Base-by-base conservation (phyloP, 2,797 vertebrate genomes). In the Cheirogaleus major region DNA sequence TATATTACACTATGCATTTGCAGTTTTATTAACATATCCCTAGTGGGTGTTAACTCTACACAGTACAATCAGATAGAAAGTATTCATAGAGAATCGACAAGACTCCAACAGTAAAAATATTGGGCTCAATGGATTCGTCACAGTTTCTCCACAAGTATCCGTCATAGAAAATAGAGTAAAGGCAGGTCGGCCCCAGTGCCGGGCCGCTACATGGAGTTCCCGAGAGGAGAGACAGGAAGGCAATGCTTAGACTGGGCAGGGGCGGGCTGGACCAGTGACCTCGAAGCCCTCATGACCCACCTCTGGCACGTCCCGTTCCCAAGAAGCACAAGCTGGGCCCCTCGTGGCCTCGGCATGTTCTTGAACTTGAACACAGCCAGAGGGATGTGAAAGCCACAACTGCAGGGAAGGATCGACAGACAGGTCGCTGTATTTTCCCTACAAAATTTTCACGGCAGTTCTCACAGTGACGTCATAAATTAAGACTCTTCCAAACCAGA, bases 31-130 rank as follows among this genome's bases (percentile, higher is more conserved):
- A 96, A 97, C 95, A 98, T 98, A 97, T 97, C 97, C 97, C 98
- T 98, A 98, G 87, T 78, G 97, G 97, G 98, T 97, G 98, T 97
- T 98, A 98, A 98, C 97, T 98, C 98, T 98, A 99, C 98, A 99
- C 98, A 97, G 97, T 98, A 99, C 98, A 98, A 98, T 98, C 97
- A 97, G 98, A 98, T 98, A 98, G 98, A 98, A 99, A 98, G 96
- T 98, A 98, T 98, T 99, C 97, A 98, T 98, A 98, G 97, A 97
- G 97, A 98, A 98, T 98, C 98, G 98, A 98, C 98, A 98, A 98
- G 98, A 99, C 98, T 98, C 98, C 97, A 98, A 98, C 98, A 98
- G 98, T 98, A 99, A 98, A 99, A 99, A 98, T 99, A 98, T 98
- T 89, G 90, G 98, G 98, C 98, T 98, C 97, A 97, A 99, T 98